Conservation (phyloP, 2,888 invertebrate genomes). For the Sarcophaga subvicina region DNA sequence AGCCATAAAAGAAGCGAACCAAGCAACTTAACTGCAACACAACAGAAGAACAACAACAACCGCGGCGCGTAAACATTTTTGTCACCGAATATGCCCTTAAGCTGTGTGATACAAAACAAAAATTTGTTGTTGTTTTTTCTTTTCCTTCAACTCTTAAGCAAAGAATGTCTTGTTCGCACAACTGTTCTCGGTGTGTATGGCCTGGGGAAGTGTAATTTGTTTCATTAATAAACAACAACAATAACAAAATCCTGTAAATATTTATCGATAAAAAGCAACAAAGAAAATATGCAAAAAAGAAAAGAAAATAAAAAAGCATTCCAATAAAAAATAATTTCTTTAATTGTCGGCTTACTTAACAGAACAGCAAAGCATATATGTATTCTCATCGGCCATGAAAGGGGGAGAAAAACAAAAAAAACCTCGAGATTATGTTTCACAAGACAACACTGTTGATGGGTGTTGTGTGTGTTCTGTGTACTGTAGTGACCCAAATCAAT, state of each 20-base stretch:
- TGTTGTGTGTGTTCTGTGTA: too few relatives aligned
- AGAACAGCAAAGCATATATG: constrained; percentile 31
- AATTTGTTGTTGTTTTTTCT: background rate
- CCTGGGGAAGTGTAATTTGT: constrained; percentile 20
- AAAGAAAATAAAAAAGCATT: too few relatives aligned
- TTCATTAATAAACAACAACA: constrained; percentile 7
- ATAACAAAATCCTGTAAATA: background rate
- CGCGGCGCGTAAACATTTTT: background rate
- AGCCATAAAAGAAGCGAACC: constrained; percentile 28
- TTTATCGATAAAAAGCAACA: background rate
- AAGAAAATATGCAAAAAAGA: constrained; percentile 3
- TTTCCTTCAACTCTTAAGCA: background rate
- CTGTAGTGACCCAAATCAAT: constrained; percentile 16
- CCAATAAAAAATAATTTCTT: too few relatives aligned
- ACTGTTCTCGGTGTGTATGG: constrained; percentile 38
- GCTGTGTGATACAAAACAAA: constrained; percentile 36
- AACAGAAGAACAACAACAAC: background rate
- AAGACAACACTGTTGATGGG: background rate
- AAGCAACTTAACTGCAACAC: background rate
- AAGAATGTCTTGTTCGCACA: constrained; percentile 56
- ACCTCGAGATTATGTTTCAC: constrained; percentile 10
- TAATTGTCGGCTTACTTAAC: background rate
- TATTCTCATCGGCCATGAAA: constrained; percentile 38
- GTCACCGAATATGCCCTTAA: constrained; percentile 59
- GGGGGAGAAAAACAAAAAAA: background rate